phyloP scores from a whole-genome alignment of 2,888 invertebrate genomes.

The Stenolophus ochropezus region DNA sequence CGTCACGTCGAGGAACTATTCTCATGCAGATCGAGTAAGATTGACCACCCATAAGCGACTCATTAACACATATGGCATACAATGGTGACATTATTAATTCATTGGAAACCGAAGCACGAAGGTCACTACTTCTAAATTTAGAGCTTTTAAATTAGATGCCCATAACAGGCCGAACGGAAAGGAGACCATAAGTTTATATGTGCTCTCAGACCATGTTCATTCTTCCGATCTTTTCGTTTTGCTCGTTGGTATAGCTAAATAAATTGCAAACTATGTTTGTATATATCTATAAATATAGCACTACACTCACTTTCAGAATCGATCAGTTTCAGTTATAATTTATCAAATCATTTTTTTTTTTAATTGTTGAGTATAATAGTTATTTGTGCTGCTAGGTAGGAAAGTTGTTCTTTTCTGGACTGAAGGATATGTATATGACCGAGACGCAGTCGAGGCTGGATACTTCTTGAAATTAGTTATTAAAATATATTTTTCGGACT shows the following conservation, averaged over 20 bases:
- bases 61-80: conserved; percentile 11
- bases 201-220: background rate
- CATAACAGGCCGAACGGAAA: conserved; percentile 21
- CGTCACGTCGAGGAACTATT: background rate
- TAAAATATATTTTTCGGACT: too few relatives aligned
- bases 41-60: conserved; percentile 7
- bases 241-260: background rate
- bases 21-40: background rate
- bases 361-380: too few relatives aligned
- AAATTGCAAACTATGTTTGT: too few relatives aligned
- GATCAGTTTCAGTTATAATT: too few relatives aligned
- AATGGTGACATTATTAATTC: conserved; percentile 28
- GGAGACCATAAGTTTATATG: background rate
- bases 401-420: too few relatives aligned
- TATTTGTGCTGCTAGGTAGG: too few relatives aligned
- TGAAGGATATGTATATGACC: too few relatives aligned
- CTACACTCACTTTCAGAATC: too few relatives aligned
- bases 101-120: conserved; percentile 22
- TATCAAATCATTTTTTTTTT: too few relatives aligned
- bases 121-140: conserved; percentile 17
- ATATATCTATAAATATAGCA: too few relatives aligned
- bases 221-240: background rate
- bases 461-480: too few relatives aligned
- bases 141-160: conserved; percentile 34
- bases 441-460: too few relatives aligned